Evolutionary conservation across 2,113 vertebrate genomes (phyloP), one percentile per base, ranked within the genome.

Genomic region (Apodemus speciosus): DNA sequence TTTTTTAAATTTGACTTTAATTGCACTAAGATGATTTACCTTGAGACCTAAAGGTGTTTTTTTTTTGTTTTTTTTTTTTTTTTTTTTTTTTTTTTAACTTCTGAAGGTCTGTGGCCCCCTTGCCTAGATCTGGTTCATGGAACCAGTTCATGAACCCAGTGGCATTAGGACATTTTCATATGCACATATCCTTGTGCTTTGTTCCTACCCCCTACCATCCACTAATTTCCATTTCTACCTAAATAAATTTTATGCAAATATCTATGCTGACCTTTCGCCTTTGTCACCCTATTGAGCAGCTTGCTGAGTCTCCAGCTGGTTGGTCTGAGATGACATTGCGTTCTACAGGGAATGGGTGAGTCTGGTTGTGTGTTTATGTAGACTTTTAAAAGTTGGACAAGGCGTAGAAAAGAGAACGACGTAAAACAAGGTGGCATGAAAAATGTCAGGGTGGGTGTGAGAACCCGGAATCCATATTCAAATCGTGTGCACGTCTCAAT

Each of bases 381-480:
- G 93, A 76, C 60, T 64, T 85, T 95, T 94, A 66, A 62, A 96
- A 93, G 84, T 90, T 92, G 85, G 85, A 76, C 30, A 75, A 90
- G 97, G 95, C 94, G 76, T 38, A 91, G 96, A 83, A 96, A 96
- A 94, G 96, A 95, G 96, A 97, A 94, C 95, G 94, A 96, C 84
- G 81, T 87, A 76, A 97, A 94, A 96, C 96, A 96, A 96, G 97
- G 91, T 93, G 96, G 96, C 97, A 95, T 96, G 97, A 97, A 95
- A 97, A 97, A 97, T 90, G 97, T 96, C 97, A 97, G 94, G 96
- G 90, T 60, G 88, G 89, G 77, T 90, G 93, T 90, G 97, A 97
- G 96, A 96, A 98, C 96, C 94, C 90, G 94, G 95, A 97, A 97
- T 98, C 98, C 96, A 96, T 97, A 98, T 98, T 98, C 97, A 98